phyloP scores from a whole-genome alignment of 2,888 invertebrate genomes.

The Zhuqinia jingwanae region DNA sequence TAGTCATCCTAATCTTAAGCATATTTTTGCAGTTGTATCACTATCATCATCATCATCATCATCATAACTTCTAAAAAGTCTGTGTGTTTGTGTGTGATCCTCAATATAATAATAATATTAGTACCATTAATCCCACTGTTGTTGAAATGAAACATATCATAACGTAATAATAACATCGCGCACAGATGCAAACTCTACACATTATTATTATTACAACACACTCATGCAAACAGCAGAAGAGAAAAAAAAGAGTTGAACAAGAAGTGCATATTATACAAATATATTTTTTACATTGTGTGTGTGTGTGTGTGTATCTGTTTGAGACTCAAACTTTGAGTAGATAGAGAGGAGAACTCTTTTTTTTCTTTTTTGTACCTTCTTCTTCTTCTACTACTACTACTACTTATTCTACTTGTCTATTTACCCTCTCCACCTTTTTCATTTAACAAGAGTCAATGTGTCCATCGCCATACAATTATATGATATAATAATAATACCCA shows the following conservation, averaged over 20 bases:
- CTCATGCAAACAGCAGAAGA: not conserved
- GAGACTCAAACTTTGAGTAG: not conserved
- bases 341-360: constrained; percentile 24
- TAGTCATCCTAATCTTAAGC: no score
- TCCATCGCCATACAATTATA: constrained; percentile 54
- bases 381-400: no score
- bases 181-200: constrained; percentile 45
- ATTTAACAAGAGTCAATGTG: constrained; percentile 46
- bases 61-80: no score
- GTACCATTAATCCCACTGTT: not conserved
- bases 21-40: no score
- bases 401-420: constrained; percentile 26
- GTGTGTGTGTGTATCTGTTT: constrained; percentile 3
- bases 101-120: not conserved
- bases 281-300: constrained; percentile 4
- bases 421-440: constrained; percentile 56
- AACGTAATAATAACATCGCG: not conserved
- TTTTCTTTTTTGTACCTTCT: constrained; percentile 27
- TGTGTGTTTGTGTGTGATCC: constrained; percentile 6
- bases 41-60: no score
- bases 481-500: constrained; percentile 68
- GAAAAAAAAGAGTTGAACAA: constrained; percentile 49
- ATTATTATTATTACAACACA: no score
- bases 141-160: not conserved
- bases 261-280: constrained; percentile 19